phyloP scores from a whole-genome alignment of 2,797 vertebrate species.

The Tenualosa thibaudeaui region DNA sequence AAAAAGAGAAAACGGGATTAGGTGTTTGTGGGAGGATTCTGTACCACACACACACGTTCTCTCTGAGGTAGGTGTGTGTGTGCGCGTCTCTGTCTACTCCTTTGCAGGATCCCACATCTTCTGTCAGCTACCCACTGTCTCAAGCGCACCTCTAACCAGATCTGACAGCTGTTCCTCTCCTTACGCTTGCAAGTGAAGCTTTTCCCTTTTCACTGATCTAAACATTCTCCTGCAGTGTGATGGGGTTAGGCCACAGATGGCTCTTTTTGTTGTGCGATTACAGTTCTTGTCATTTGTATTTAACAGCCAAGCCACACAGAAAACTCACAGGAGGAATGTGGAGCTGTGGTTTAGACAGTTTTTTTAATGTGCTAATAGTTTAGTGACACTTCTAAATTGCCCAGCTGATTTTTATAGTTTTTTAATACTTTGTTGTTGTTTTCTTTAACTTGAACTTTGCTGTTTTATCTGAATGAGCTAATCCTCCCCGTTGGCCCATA shows the following conservation, averaged over 20 bases:
- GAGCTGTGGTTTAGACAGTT: neutral
- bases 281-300: neutral
- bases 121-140: neutral
- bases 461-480: neutral
- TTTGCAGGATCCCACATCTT: neutral
- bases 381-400: neutral
- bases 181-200: neutral
- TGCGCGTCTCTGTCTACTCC: neutral
- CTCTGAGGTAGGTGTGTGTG: neutral
- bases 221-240: neutral
- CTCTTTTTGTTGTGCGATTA: neutral
- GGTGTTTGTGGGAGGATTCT: neutral
- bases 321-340: neutral
- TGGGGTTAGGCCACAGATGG: neutral
- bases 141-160: neutral
- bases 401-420: too few relatives aligned
- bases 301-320: neutral
- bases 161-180: neutral
- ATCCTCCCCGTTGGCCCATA: neutral
- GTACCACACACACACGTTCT: neutral
- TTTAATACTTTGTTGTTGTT: neutral
- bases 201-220: neutral
- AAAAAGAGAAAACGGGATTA: neutral
- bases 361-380: neutral
- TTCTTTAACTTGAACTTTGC: neutral